Conservation (phyloP, 2,113 vertebrate species). For the Ceyx margarethae region DNA sequence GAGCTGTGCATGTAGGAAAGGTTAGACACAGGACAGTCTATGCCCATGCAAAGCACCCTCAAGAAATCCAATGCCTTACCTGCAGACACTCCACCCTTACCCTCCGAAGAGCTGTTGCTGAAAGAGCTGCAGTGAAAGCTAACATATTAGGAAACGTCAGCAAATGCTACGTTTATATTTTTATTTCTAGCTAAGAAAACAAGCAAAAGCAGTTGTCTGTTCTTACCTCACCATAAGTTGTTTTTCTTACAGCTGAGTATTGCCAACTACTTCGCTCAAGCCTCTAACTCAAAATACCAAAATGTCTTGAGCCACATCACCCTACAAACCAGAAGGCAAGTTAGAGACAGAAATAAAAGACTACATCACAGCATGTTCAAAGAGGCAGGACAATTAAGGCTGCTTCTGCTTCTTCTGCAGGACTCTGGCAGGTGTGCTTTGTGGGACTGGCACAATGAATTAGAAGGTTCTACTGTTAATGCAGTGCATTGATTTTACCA, state of each 20-base stretch:
- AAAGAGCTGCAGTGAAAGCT: background rate
- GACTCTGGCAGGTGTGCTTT: background rate
- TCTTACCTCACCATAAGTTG: background rate
- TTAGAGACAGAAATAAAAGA: background rate
- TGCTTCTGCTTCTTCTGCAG: background rate
- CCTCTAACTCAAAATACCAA: background rate
- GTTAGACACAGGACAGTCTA: background rate
- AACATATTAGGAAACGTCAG: background rate
- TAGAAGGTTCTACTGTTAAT: background rate
- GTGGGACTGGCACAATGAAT: background rate
- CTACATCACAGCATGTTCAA: background rate
- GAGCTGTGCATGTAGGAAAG: background rate
- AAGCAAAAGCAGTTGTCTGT: background rate
- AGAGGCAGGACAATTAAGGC: background rate
- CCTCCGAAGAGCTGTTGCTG: background rate
- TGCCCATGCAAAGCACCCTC: background rate
- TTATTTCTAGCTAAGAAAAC: background rate
- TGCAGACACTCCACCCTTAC: background rate
- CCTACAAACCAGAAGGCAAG: background rate
- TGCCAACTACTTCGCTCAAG: background rate
- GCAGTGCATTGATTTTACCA: background rate
- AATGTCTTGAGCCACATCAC: background rate
- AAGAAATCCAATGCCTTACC: background rate
- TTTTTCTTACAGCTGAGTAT: background rate
- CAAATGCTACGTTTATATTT: background rate